Percentiles rank a stretch among this genome's conserved stretches.
Evolutionary conservation across 2,797 vertebrate species (phyloP).

Genomic region (Danio choprae): DNA sequence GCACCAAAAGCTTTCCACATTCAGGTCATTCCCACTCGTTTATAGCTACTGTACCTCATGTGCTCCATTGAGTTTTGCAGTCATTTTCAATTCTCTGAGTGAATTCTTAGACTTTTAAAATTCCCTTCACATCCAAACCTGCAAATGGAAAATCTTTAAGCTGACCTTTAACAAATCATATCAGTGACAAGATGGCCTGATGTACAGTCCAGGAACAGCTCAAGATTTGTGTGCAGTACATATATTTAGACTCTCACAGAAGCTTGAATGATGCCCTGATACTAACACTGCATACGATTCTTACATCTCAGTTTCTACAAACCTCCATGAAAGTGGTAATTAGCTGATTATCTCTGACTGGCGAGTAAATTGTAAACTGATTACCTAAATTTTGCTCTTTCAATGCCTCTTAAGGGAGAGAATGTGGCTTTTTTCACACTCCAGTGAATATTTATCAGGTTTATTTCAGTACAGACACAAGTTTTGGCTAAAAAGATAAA

Average conservation of each 20-base stretch:
- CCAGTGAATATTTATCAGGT: neutral
- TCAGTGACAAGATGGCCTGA: conserved; percentile 6
- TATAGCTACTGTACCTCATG: conserved; percentile 5
- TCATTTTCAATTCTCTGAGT: neutral
- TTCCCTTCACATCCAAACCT: conserved; percentile 33
- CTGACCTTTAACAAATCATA: conserved; percentile 52
- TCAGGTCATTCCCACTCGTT: neutral
- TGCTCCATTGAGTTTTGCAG: conserved; percentile 2
- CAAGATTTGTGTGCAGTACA: neutral
- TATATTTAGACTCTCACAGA: no score
- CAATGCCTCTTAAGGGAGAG: neutral
- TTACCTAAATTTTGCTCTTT: neutral
- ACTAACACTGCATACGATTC: neutral
- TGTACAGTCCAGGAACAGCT: neutral
- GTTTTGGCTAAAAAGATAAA: neutral
- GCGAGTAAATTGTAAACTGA: neutral
- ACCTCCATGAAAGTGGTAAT: neutral
- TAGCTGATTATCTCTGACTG: neutral
- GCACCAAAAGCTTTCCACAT: neutral
- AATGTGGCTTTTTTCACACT: neutral
- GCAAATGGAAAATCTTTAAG: conserved; percentile 42
- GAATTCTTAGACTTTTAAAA: conserved; percentile 28
- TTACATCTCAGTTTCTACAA: conserved; percentile 1
- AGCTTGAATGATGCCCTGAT: neutral
- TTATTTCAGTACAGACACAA: neutral